Conservation (phyloP, 2,888 invertebrate genomes). For the Watsonalla cultraria region DNA sequence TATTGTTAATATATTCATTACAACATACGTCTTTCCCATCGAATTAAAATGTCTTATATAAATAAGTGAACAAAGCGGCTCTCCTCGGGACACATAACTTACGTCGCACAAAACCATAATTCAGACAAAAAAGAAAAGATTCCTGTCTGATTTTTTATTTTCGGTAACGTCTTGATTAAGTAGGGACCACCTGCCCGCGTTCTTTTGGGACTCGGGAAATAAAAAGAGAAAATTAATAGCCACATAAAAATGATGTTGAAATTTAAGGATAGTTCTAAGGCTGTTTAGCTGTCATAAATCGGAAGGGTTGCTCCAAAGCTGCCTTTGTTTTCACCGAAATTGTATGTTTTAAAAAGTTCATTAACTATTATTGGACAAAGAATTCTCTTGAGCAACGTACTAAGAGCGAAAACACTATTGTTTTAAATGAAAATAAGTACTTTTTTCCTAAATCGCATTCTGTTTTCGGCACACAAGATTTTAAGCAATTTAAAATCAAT, state of each 20-base stretch:
- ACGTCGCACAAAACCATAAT: slow-evolving; percentile 62
- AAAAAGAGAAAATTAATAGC: slow-evolving; percentile 71
- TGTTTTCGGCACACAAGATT: too few species aligned
- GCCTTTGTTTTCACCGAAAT: slow-evolving; percentile 48
- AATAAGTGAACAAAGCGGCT: slow-evolving; percentile 62
- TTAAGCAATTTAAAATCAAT: too few species aligned
- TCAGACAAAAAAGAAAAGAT: slow-evolving; percentile 69
- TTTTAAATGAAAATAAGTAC: background rate
- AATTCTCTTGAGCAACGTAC: too few species aligned
- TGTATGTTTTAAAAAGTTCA: slow-evolving; percentile 1
- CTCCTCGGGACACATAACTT: slow-evolving; percentile 57
- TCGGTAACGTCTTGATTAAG: slow-evolving; percentile 78
- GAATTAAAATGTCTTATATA: slow-evolving; percentile 66
- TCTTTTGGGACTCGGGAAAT: slow-evolving; percentile 54
- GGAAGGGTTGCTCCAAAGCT: slow-evolving; percentile 37
- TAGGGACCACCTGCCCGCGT: slow-evolving; percentile 73
- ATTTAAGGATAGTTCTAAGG: slow-evolving; percentile 58
- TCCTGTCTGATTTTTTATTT: slow-evolving; percentile 61
- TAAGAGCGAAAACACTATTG: too few species aligned
- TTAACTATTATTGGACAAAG: too few species aligned
- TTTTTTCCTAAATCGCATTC: too few species aligned
- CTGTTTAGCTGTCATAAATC: slow-evolving; percentile 49
- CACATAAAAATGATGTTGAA: slow-evolving; percentile 67
- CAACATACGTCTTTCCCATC: slow-evolving; percentile 68
- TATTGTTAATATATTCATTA: slow-evolving; percentile 75